Evolutionary conservation across 2,113 vertebrate genomes (phyloP).

Genomic region (Illadopsis cleaveri): DNA sequence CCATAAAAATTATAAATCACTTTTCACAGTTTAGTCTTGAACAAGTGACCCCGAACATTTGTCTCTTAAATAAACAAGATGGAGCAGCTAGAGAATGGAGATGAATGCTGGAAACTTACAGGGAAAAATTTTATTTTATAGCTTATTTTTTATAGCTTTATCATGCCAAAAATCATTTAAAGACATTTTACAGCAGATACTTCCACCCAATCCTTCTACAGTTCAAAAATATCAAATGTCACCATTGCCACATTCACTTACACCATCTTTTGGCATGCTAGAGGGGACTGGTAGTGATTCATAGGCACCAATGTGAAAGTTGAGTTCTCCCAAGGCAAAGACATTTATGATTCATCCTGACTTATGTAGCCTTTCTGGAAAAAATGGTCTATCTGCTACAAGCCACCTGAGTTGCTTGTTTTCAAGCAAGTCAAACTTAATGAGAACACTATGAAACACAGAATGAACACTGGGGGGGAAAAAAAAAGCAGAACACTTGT

Average conservation of each 20-base stretch:
- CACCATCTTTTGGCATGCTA: neutral
- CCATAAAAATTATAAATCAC: neutral
- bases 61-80: neutral
- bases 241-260: neutral
- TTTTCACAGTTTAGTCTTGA: neutral
- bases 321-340: neutral
- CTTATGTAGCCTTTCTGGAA: neutral
- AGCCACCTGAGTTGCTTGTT: neutral
- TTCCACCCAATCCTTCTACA: neutral
- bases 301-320: neutral
- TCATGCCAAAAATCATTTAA: neutral
- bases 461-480: neutral
- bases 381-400: neutral
- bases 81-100: neutral
- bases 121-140: neutral
- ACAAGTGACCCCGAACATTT: neutral
- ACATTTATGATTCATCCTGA: neutral
- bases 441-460: neutral
- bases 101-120: neutral
- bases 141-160: neutral
- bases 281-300: neutral
- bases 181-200: neutral
- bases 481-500: neutral
- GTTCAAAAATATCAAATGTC: neutral
- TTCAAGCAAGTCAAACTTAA: neutral